These are phyloP conservation scores for Biston betularia DNA, from an alignment of 2,888 invertebrate genomes.

Conservation along the genomic window DNA sequence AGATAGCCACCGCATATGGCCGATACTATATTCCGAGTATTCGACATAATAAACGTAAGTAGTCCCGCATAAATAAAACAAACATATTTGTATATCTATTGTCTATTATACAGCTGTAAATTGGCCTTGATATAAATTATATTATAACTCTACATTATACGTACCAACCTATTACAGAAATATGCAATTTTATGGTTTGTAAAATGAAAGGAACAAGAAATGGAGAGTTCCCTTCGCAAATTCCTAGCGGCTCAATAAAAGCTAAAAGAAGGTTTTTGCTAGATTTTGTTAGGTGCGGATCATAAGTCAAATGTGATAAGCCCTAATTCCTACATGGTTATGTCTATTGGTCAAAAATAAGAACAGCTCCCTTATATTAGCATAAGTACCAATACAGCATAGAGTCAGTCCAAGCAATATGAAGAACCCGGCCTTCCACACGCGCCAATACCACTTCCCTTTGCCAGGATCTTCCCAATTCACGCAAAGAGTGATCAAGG, in stretches of 20 bases:
- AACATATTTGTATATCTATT: too few relatives aligned
- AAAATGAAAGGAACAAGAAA: too few relatives aligned
- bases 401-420: not conserved
- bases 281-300: not conserved
- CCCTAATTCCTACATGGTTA: not conserved
- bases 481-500: not conserved
- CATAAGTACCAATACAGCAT: constrained; percentile 1
- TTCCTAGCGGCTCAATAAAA: not conserved
- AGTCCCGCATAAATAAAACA: too few relatives aligned
- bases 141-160: too few relatives aligned
- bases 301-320: not conserved
- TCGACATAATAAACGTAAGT: too few relatives aligned
- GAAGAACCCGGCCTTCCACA: constrained; percentile 3
- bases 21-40: too few relatives aligned
- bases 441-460: not conserved
- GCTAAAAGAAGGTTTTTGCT: not conserved
- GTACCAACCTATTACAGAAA: too few relatives aligned
- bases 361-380: not conserved
- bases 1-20: too few relatives aligned
- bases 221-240: not conserved
- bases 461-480: not conserved
- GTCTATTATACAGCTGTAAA: too few relatives aligned
- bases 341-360: not conserved
- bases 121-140: too few relatives aligned
- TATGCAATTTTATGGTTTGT: too few relatives aligned